Evolutionary conservation across 2,113 vertebrate genomes (phyloP).

Genomic region (Mormyrus iriodes): DNA sequence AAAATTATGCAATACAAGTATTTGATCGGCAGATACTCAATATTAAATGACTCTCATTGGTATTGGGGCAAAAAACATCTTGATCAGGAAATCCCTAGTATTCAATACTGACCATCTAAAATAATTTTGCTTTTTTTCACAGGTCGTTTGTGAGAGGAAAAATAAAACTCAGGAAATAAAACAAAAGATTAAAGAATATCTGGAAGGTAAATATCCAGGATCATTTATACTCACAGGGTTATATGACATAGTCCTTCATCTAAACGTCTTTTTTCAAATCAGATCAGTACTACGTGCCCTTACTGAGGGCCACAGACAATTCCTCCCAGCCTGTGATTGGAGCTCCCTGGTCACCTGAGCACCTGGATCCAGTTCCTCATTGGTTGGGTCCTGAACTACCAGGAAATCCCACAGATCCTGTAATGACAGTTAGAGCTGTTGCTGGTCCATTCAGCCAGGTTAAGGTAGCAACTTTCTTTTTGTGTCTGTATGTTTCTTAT

Average conservation of each 20-base stretch:
- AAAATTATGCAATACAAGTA: background rate
- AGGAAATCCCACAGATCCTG: conserved; percentile 76
- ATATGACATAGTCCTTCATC: background rate
- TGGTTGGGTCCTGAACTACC: conserved; percentile 39
- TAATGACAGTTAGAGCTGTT: conserved; percentile 80
- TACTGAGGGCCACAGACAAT: conserved; percentile 85
- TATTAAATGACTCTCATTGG: background rate
- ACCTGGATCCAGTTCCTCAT: conserved; percentile 51
- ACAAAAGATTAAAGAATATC: conserved; percentile 75
- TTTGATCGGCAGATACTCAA: background rate
- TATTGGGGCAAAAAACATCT: background rate
- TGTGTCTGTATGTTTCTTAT: background rate
- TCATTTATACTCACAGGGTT: background rate
- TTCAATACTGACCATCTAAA: background rate
- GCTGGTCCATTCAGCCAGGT: conserved; percentile 86
- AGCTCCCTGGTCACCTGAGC: conserved; percentile 79
- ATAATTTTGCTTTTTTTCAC: conserved; percentile 26
- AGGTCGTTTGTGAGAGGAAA: conserved; percentile 93
- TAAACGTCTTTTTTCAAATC: conserved; percentile 9
- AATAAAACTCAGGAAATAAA: conserved; percentile 76
- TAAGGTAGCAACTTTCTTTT: conserved; percentile 64
- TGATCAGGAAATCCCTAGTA: background rate
- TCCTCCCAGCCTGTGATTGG: conserved; percentile 83
- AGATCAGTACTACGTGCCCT: conserved; percentile 87
- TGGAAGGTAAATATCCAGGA: conserved; percentile 71